A percentile compares a stretch with the other conserved stretches of the same genome.
Conservation (phyloP, 2,113 vertebrate species). For the Monopterus albus region DNA sequence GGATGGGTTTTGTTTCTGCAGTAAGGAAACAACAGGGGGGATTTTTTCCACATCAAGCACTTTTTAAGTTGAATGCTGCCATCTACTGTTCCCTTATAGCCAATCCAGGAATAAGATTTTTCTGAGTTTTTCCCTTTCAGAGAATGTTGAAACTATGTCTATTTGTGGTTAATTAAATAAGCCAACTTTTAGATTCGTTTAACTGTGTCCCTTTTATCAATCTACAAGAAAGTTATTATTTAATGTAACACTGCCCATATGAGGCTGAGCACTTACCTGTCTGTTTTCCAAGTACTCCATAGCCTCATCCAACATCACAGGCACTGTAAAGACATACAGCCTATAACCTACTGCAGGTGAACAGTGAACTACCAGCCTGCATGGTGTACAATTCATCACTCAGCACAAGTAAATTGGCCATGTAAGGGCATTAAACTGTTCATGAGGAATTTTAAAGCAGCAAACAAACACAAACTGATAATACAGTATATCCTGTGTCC, state of each 20-base stretch:
- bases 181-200: too few species aligned
- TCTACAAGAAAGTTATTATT: not conserved
- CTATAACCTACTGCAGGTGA: not conserved
- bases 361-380: not conserved
- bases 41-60: not conserved
- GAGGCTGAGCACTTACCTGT: slow-evolving; percentile 82
- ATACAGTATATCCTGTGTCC: too few species aligned
- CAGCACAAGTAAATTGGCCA: too few species aligned
- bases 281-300: slow-evolving; percentile 92
- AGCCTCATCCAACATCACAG: slow-evolving; percentile 96
- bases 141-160: not conserved
- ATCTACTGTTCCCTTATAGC: slow-evolving; percentile 54
- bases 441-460: too few species aligned
- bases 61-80: slow-evolving; percentile 51
- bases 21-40: slow-evolving; percentile 32
- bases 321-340: slow-evolving; percentile 83
- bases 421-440: too few species aligned
- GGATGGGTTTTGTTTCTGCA: slow-evolving; percentile 84
- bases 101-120: not conserved
- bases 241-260: not conserved
- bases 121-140: not conserved
- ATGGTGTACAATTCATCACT: not conserved
- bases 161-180: too few species aligned
- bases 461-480: too few species aligned
- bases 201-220: not conserved